These are phyloP conservation scores for Epinephelus moara DNA, from an alignment of 2,113 vertebrate species.

Conservation along the genomic window DNA sequence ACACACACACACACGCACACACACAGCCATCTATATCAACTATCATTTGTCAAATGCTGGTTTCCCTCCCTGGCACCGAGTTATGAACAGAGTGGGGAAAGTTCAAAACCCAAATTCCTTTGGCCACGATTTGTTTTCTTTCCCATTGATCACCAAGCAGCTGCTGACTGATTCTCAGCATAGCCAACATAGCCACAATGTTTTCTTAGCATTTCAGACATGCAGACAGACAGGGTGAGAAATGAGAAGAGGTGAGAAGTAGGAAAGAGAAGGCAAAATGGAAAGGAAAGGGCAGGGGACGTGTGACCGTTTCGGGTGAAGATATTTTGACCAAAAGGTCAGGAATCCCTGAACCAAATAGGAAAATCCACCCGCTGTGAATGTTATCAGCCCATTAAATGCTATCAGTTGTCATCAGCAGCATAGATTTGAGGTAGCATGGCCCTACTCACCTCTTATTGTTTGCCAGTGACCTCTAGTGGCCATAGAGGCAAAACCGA, in stretches of 20 bases:
- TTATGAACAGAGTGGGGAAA: slow-evolving; percentile 63
- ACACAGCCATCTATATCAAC: slow-evolving; percentile 18
- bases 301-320: not conserved
- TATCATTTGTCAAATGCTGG: slow-evolving; percentile 59
- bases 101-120: slow-evolving; percentile 79
- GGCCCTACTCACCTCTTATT: too few species aligned
- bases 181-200: slow-evolving; percentile 76
- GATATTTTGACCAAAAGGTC: too few species aligned
- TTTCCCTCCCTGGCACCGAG: slow-evolving; percentile 59
- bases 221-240: slow-evolving; percentile 71
- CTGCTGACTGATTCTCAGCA: slow-evolving; percentile 80
- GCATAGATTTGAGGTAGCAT: too few species aligned
- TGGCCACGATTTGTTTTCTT: slow-evolving; percentile 82
- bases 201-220: slow-evolving; percentile 81
- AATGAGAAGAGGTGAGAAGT: slow-evolving; percentile 57
- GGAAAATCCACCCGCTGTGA: too few species aligned
- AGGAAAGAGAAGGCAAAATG: slow-evolving; percentile 44
- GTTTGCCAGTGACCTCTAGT: too few species aligned
- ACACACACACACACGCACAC: not conserved
- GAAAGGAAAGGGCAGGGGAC: slow-evolving; percentile 2
- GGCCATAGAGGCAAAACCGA: too few species aligned
- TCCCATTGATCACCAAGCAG: slow-evolving; percentile 81
- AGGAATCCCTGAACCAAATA: too few species aligned
- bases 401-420: too few species aligned
- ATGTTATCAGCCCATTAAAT: not conserved